Evolutionary conservation across 2,113 vertebrate genomes (phyloP), one percentile per base, ranked within the genome.

Genomic region (Pollachius pollachius): DNA sequence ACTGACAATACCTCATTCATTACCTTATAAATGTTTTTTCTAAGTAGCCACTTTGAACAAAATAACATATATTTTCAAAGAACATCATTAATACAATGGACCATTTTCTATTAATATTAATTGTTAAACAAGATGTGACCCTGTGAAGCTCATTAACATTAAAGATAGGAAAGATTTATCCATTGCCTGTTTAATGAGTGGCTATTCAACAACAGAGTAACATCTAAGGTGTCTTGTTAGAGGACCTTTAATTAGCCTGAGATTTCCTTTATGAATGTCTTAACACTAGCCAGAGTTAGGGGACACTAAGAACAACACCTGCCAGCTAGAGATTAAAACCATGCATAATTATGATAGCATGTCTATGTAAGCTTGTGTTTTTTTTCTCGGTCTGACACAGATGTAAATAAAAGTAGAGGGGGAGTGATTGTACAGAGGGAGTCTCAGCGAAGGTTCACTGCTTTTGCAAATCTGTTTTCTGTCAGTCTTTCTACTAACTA

Each of bases 401-500:
- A 62, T 72, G 52, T 78, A 76, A 79, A 82, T 69, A 79, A 71
- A 70, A 65, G 65, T 23, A 11, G 70, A 64, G 75, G 37, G 68
- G 37, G 77, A 81, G 78, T 82, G 0, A 67, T 64, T 89, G 87
- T 89, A 81, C 73, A 65, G 58, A 79, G 69, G 48, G 67, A 68
- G 77, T 74, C 81, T 79, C 72, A 93, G 70, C 65, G 81, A 82
- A 81, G 88, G 68, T 90, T 93, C 57, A 81, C 41, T 11, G 41
- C 41, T 48, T 48, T 48, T 48, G 8, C 9, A 48, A 48, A 48
- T 48, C 41, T 48, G 41, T 48, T 48, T 48, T 48, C 41, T 48
- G 41, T 48, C 41, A 48, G 41, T 86, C 86, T 70, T 75, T 82
- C 71, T 87, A 89, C 77, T 83, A 70, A 74, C 82, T 76, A n/a